Base-by-base conservation (phyloP, 2,113 vertebrate species). In the Lota lota region DNA sequence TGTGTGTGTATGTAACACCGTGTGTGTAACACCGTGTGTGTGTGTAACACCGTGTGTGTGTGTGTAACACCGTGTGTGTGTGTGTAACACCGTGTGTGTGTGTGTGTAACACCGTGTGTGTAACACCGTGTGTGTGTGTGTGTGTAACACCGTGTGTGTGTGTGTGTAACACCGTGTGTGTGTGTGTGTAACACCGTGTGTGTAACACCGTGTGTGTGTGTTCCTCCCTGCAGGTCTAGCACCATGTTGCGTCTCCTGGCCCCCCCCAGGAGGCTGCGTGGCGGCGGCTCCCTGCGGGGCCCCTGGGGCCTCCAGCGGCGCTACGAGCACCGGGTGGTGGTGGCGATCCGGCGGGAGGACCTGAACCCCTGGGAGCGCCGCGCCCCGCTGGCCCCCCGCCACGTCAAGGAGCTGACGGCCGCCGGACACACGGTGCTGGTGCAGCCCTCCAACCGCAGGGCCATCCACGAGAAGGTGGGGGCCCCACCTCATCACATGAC, bases 331-430 rank as follows among this genome's bases (percentile, higher is more conserved):
- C 91, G 85, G 63, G 88, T 91, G 0, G 89, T 98, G 76, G 82
- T 99, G 82, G 97, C 95, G 0, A 92, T 99, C 84, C 91, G 97
- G 22, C 90, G 97, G 3, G 97, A 99, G 72, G 97, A 99, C 54
- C 79, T 98, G 73, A 99, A 94, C 4, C 94, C 91, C 0, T 99
- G 97, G 97, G 97, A 99, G 84, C 90, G 97, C 61, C 92, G 97
- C 75, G 97, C 96, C 0, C 97, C 97, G 0, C 91, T 99, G 16
- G 96, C 97, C 14, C 97, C 97, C 0, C 94, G 88, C 16, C 97
- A 99, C 14, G 85, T 99, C 61, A 95, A 92, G 65, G 94, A 95
- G 53, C 84, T 99, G 71, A 95, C 95, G 22, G 89, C 91, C n/a
- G 91, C 94, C 47, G 97, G 96, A 0, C 93, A 98, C 80, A 97